Conservation (phyloP, 2,888 invertebrate species). For the Aradus depressus region DNA sequence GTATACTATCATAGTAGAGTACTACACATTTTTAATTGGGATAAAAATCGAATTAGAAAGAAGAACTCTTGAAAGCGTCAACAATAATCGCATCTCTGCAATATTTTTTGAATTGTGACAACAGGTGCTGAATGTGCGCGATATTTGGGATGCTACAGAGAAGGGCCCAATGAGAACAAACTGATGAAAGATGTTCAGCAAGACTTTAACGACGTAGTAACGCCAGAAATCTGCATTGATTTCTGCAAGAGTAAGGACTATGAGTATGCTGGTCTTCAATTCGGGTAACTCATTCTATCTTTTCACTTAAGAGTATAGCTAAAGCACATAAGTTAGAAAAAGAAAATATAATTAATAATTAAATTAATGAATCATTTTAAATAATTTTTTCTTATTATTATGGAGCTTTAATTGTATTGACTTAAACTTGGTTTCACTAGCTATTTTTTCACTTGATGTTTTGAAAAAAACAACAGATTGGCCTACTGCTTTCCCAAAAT, state of each 20-base stretch:
- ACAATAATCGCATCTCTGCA: too few relatives aligned
- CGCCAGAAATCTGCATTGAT: constrained; percentile 27
- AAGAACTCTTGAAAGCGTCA: too few relatives aligned
- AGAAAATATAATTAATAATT: background rate
- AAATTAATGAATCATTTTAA: background rate
- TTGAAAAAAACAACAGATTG: background rate
- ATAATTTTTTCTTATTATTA: background rate
- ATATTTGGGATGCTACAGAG: constrained; percentile 29
- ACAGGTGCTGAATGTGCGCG: constrained; percentile 6
- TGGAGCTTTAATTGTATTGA: background rate
- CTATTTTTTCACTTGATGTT: background rate
- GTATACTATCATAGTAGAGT: too few relatives aligned
- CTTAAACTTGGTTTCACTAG: too few relatives aligned
- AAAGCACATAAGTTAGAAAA: background rate
- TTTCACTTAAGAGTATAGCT: too few relatives aligned
- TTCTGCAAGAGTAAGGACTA: constrained; percentile 28
- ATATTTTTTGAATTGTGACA: background rate
- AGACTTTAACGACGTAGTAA: constrained; percentile 23
- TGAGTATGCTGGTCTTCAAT: constrained; percentile 28
- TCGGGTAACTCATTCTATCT: constrained; percentile 20
- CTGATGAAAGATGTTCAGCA: constrained; percentile 25
- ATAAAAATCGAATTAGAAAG: too few relatives aligned
- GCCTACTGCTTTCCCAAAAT: too few relatives aligned
- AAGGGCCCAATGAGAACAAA: constrained; percentile 22
- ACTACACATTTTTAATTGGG: too few relatives aligned